phyloP scores from a whole-genome alignment of 2,797 vertebrate genomes.

The Acropternis orthonyx region DNA sequence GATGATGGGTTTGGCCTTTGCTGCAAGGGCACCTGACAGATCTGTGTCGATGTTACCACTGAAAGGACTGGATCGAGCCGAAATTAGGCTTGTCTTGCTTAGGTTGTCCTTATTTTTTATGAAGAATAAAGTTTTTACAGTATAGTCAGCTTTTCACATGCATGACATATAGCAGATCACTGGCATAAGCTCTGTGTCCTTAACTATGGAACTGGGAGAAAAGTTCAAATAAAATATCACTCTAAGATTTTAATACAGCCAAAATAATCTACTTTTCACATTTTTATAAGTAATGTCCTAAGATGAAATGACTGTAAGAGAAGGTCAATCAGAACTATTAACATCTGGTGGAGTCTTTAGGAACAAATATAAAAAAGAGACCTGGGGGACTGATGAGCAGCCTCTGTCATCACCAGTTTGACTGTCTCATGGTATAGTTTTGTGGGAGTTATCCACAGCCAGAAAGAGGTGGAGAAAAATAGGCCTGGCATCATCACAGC shows the following conservation, averaged over 20 bases:
- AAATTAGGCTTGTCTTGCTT: not conserved
- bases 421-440: rapidly evolving
- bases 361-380: not conserved
- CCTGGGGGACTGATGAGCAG: not conserved
- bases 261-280: not conserved
- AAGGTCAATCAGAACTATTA: not conserved
- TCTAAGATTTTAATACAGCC: not conserved
- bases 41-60: rapidly evolving
- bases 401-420: not conserved
- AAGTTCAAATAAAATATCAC: not conserved
- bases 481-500: not conserved
- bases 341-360: not conserved
- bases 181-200: not conserved
- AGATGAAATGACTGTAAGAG: not conserved
- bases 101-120: not conserved
- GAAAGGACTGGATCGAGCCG: not conserved
- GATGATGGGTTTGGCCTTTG: conserved; percentile 34
- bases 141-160: not conserved
- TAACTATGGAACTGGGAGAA: not conserved
- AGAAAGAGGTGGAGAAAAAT: not conserved
- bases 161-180: not conserved
- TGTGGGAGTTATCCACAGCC: not conserved
- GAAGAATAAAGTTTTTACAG: not conserved
- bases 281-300: not conserved
- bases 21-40: not conserved